These are phyloP conservation scores for Macropodus opercularis DNA, from an alignment of 2,797 vertebrate genomes.

Conservation along the genomic window DNA sequence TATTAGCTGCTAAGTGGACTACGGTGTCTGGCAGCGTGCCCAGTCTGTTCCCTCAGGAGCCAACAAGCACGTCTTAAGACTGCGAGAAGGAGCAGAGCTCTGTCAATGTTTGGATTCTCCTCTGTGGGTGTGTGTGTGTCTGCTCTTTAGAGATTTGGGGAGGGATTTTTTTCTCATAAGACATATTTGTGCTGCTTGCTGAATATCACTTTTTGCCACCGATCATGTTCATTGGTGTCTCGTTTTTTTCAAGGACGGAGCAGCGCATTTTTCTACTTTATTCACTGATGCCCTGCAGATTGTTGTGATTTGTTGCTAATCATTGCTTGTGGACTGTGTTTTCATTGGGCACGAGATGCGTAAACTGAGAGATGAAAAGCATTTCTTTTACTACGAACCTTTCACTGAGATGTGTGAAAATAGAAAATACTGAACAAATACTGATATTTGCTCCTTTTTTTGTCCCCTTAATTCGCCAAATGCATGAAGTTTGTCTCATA, in stretches of 20 bases:
- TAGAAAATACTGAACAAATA: neutral
- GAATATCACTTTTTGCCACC: neutral
- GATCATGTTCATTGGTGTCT: neutral
- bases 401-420: neutral
- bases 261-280: slow-evolving; percentile 8
- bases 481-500: neutral
- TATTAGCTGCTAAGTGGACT: slow-evolving; percentile 68
- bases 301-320: neutral
- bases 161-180: neutral
- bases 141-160: slow-evolving; percentile 9
- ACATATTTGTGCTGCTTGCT: neutral
- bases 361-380: neutral
- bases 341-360: neutral
- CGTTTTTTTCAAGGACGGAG: slow-evolving; percentile 3
- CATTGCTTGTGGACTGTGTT: neutral
- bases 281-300: neutral
- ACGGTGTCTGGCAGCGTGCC: slow-evolving; percentile 65
- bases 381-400: too few relatives aligned
- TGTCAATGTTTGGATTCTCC: slow-evolving; percentile 75
- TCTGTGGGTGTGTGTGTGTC: slow-evolving; percentile 9
- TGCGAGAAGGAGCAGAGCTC: slow-evolving; percentile 60
- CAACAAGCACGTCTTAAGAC: slow-evolving; percentile 70
- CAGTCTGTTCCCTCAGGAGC: slow-evolving; percentile 58
- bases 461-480: neutral
- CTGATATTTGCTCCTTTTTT: neutral